phyloP scores from a whole-genome alignment of 2,888 invertebrate genomes.

The Leucoptera coffeella region DNA sequence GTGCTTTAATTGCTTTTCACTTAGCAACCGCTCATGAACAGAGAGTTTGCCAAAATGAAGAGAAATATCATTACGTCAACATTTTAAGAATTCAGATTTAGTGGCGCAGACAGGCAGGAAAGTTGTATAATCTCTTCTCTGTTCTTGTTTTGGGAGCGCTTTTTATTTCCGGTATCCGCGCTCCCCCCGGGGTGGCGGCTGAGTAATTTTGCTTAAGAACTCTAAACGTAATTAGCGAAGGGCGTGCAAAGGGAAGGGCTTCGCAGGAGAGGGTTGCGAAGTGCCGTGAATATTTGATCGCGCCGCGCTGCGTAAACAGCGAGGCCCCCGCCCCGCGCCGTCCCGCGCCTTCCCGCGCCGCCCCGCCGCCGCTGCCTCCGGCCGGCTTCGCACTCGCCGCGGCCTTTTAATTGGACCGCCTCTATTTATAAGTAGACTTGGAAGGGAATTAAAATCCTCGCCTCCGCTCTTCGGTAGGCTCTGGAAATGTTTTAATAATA shows the following conservation, averaged over 20 bases:
- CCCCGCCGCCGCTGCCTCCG: slow-evolving; percentile 36
- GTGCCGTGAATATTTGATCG: too few relatives aligned
- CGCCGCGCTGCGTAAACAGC: slow-evolving; percentile 28
- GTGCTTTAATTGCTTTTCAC: slow-evolving; percentile 55
- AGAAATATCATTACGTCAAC: slow-evolving; percentile 54
- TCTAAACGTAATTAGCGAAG: slow-evolving; percentile 65
- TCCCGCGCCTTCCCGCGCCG: too few relatives aligned
- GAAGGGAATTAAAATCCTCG: slow-evolving; percentile 46
- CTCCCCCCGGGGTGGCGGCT: slow-evolving; percentile 44
- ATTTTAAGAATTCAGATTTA: slow-evolving; percentile 51
- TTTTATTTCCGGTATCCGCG: slow-evolving; percentile 40
- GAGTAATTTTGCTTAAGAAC: slow-evolving; percentile 65
- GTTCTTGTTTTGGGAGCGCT: slow-evolving; percentile 50
- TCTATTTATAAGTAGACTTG: slow-evolving; percentile 45
- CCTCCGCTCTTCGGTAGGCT: slow-evolving; percentile 21
- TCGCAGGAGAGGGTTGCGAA: slow-evolving; percentile 57
- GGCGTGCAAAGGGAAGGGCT: slow-evolving; percentile 58
- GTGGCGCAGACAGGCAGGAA: slow-evolving; percentile 39
- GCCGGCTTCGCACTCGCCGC: slow-evolving; percentile 40
- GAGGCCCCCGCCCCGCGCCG: too few relatives aligned
- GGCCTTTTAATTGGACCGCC: slow-evolving; percentile 48
- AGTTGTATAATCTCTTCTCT: slow-evolving; percentile 45
- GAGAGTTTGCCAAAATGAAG: slow-evolving; percentile 42
- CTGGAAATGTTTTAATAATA: slow-evolving; percentile 32
- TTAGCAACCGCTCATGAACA: slow-evolving; percentile 53